phyloP scores from a whole-genome alignment of 2,797 vertebrate species.

The Calcarius lapponicus region DNA sequence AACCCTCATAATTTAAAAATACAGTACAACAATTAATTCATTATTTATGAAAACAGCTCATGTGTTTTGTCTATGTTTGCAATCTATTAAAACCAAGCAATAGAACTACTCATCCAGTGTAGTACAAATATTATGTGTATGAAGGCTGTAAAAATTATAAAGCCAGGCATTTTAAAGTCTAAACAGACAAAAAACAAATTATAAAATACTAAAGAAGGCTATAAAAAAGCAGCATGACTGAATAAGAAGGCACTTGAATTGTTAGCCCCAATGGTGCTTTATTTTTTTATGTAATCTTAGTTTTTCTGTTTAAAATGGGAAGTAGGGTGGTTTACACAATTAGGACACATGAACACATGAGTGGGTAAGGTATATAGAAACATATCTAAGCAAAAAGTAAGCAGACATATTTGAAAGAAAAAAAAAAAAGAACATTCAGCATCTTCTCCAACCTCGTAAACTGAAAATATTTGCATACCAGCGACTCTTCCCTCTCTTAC shows the following conservation, averaged over 20 bases:
- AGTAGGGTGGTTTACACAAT: conserved; percentile 14
- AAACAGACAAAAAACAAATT: conserved; percentile 9
- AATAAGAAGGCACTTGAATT: not conserved
- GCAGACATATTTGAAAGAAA: not conserved
- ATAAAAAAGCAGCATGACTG: conserved; percentile 28
- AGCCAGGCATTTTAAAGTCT: not conserved
- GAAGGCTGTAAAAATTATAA: conserved; percentile 1
- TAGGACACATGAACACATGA: conserved; percentile 12
- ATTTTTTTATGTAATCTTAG: not conserved
- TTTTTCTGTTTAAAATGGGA: conserved; percentile 12
- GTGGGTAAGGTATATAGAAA: not conserved
- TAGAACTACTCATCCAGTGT: not conserved
- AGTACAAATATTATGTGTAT: not conserved
- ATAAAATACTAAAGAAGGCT: not conserved
- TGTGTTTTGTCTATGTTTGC: not conserved
- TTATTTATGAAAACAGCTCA: not conserved
- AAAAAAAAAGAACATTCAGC: not conserved
- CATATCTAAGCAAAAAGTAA: not conserved
- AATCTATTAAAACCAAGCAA: conserved; percentile 2
- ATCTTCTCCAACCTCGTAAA: not conserved
- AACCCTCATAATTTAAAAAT: not conserved
- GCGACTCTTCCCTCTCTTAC: not conserved
- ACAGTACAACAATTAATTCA: not conserved
- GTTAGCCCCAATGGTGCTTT: not conserved
- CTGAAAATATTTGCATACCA: not conserved